Base-by-base conservation (phyloP, 2,888 invertebrate genomes). In the Erebia ligea region DNA sequence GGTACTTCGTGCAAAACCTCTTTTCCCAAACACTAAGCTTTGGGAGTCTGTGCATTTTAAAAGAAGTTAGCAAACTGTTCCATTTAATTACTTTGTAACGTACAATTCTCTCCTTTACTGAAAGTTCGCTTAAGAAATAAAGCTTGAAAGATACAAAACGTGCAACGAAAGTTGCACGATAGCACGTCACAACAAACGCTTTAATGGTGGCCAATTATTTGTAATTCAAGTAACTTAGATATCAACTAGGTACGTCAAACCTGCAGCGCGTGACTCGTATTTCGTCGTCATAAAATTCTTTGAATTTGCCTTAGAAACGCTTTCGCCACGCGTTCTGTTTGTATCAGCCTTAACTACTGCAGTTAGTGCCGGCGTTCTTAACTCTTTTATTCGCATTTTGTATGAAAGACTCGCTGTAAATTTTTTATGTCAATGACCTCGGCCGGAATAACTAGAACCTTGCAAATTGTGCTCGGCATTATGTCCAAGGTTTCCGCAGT, bases 51-150 rank as follows among this genome's bases (percentile, higher is more conserved):
- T 61, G 61, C 48, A 66, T 72, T 73, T 54, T 70, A 72, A 67
- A 67, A 64, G 42, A 45, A 76, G 65, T 78, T 76, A 69, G 70
- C 70, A 65, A 67, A 75, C 75, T 74, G 70, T 73, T 74, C 66
- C 65, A 66, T 73, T 71, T 77, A 76, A 76, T 75, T 75, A 75
- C 76, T 76, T 65, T 75, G 70, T 74, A 76, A 74, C 71, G 68
- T 71, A 74, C 68, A 73, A 73, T 76, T 74, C 75, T 71, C 70
- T 64, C 58, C 67, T 58, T 50, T 67, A 19, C 67, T 62, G 45
- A 72, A 73, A 71, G 67, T 67, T 65, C 66, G 70, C 69, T 63
- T 54, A 68, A 74, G 73, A 68, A 58, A 65, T 54, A 54, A 54
- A 54, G 54, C 17, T 3, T 54, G 54, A 54, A 17, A 19, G 10